phyloP scores from a whole-genome alignment of 2,797 vertebrate species.

The Rhabdomys pumilio region DNA sequence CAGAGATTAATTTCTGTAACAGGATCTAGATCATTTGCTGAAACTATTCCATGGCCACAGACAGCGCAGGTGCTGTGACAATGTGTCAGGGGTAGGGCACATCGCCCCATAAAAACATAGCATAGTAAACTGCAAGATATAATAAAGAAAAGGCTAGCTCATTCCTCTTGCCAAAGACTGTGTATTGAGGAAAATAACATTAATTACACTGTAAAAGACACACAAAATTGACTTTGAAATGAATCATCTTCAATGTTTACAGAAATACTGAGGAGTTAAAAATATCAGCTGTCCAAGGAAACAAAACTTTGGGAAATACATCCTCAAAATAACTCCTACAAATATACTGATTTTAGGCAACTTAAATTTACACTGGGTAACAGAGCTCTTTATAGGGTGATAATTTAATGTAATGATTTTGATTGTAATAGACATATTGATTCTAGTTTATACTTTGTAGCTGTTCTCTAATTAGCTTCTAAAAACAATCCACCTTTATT shows the following conservation, averaged over 20 bases:
- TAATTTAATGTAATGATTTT: constrained; percentile 22
- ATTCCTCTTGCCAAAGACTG: neutral
- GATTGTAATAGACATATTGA: neutral
- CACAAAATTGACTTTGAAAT: neutral
- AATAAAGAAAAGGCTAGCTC: neutral
- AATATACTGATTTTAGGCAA: neutral
- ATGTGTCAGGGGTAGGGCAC: neutral
- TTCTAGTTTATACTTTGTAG: neutral
- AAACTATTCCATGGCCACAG: neutral
- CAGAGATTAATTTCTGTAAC: neutral
- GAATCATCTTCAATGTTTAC: neutral
- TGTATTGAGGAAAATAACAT: neutral
- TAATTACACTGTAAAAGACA: neutral
- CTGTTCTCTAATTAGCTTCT: neutral
- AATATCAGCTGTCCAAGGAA: neutral
- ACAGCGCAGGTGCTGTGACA: neutral
- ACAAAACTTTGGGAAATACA: neutral
- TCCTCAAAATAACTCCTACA: neutral
- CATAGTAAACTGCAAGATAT: neutral
- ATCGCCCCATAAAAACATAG: neutral
- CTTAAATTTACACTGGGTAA: neutral
- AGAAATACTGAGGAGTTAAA: constrained; percentile 25
- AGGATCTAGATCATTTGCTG: neutral
- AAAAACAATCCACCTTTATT: constrained; percentile 13
- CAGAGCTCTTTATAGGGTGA: neutral